A percentile compares a stretch with the other conserved stretches of the same genome.
Evolutionary conservation across 1,140 invertebrate species (phyloP).

Genomic region (Zophobas atratus): DNA sequence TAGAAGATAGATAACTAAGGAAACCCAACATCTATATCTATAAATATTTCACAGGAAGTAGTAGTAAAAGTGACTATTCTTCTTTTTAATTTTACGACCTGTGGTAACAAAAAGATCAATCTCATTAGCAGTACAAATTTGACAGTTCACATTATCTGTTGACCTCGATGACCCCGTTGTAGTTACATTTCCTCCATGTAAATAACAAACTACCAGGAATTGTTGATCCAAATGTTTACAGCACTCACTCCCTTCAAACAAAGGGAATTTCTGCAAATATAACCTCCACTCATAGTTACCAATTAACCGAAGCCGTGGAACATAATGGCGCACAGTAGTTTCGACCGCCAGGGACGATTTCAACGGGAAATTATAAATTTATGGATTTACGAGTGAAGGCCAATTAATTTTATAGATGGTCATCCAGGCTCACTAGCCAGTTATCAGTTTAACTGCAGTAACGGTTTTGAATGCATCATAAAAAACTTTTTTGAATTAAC

Average conservation of each 20-base stretch:
- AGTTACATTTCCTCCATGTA: too few relatives aligned
- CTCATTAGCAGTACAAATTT: too few relatives aligned
- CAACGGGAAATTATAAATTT: constrained; percentile 62
- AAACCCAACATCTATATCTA: too few relatives aligned
- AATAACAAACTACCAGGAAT: too few relatives aligned
- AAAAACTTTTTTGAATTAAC: constrained; percentile 45
- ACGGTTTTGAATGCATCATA: constrained; percentile 58
- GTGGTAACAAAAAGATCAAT: too few relatives aligned
- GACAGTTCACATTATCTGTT: too few relatives aligned
- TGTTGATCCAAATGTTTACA: neutral
- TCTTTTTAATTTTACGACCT: too few relatives aligned
- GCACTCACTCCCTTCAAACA: neutral
- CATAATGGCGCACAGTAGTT: constrained; percentile 45
- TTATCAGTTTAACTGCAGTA: constrained; percentile 49
- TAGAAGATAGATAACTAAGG: too few relatives aligned
- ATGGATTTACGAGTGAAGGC: constrained; percentile 63
- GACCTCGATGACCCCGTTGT: too few relatives aligned
- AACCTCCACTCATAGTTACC: constrained; percentile 12
- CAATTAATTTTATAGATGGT: constrained; percentile 62
- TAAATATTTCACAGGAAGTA: too few relatives aligned
- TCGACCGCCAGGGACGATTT: constrained; percentile 42
- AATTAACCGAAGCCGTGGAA: constrained; percentile 43
- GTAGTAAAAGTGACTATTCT: too few relatives aligned
- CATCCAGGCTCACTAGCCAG: constrained; percentile 28
- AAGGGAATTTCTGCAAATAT: constrained; percentile 17